These are phyloP conservation scores for Ostrea denselamellosa DNA, from an alignment of 1,140 invertebrate genomes.

Conservation along the genomic window DNA sequence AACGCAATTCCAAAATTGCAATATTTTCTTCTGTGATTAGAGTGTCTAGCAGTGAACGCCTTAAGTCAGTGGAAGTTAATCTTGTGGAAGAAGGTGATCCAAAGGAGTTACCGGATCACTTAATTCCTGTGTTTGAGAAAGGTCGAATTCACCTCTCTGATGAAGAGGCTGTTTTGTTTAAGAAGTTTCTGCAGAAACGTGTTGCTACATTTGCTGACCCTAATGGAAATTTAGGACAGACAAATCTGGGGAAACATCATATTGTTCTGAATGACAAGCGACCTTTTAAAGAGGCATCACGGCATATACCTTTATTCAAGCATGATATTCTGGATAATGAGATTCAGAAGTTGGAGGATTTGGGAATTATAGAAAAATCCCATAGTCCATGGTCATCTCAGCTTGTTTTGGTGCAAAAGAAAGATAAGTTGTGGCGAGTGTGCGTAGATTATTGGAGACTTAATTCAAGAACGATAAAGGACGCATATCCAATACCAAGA, in stretches of 20 bases:
- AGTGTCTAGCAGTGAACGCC: background rate
- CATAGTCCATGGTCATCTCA: constrained; percentile 40
- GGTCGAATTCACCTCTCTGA: too few relatives aligned
- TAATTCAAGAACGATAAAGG: constrained; percentile 38
- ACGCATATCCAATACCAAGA: too few relatives aligned
- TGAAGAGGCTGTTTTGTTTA: background rate
- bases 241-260: constrained; percentile 2
- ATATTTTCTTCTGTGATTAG: constrained; percentile 40
- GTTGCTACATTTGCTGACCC: background rate
- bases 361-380: constrained; percentile 39
- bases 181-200: constrained; percentile 24
- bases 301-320: constrained; percentile 39
- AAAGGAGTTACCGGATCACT: constrained; percentile 27
- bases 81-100: background rate
- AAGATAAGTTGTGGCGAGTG: constrained; percentile 28
- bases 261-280: constrained; percentile 14
- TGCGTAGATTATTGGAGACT: constrained; percentile 43
- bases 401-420: constrained; percentile 45
- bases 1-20: constrained; percentile 40
- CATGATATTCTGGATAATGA: constrained; percentile 14
- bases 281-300: constrained; percentile 39
- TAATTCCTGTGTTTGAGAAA: too few relatives aligned
- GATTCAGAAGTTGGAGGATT: constrained; percentile 41
- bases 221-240: constrained; percentile 4
- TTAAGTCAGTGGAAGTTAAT: background rate